Conservation (phyloP, 2,113 vertebrate genomes). For the Zapus hudsonius region DNA sequence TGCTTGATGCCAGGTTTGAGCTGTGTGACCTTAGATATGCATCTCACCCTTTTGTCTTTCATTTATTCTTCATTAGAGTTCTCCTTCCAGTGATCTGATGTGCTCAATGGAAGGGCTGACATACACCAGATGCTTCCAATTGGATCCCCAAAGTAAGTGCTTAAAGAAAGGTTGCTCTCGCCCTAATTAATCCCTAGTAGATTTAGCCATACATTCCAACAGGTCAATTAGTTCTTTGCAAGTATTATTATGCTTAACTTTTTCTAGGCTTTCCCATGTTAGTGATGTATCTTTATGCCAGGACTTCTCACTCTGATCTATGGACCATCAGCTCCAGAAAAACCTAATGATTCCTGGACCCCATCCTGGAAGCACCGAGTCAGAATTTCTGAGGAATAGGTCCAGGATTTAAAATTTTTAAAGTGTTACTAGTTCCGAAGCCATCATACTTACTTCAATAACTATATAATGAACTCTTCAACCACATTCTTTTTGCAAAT, state of each 20-base stretch:
- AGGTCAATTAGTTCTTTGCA: background rate
- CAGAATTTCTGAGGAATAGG: background rate
- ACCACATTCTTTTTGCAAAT: background rate
- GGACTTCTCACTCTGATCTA: background rate
- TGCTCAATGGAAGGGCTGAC: background rate
- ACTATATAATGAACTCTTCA: background rate
- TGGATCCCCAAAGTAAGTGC: background rate
- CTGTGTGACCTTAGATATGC: background rate
- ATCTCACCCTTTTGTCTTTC: background rate
- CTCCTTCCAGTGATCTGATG: too few relatives aligned
- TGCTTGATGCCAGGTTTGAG: background rate
- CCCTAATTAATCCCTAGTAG: accelerated
- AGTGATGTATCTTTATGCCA: background rate
- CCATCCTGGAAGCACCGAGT: background rate
- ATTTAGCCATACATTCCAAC: background rate
- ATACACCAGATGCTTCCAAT: accelerated
- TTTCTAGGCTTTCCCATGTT: background rate
- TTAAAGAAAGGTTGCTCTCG: background rate
- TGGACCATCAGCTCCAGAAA: background rate
- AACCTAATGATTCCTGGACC: background rate
- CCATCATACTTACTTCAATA: background rate
- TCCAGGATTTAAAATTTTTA: background rate
- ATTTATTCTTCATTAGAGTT: background rate
- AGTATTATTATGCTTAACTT: background rate
- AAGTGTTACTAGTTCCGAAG: background rate